These are phyloP conservation scores for Thera britannica DNA, from an alignment of 2,888 invertebrate genomes.

Conservation along the genomic window DNA sequence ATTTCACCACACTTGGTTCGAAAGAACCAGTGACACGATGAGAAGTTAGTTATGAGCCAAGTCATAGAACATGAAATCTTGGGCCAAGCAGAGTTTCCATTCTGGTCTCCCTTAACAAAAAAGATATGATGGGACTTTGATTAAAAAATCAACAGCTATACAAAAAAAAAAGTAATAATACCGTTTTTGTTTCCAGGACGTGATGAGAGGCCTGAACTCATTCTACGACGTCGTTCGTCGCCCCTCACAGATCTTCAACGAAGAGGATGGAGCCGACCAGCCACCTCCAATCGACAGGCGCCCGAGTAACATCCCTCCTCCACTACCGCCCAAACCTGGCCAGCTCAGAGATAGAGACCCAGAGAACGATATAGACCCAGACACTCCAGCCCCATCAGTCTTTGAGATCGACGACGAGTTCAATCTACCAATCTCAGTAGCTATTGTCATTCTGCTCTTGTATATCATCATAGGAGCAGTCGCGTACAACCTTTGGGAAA, in stretches of 20 bases:
- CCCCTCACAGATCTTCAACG: slow-evolving; percentile 87
- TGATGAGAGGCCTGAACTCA: slow-evolving; percentile 92
- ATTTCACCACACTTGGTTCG: no score
- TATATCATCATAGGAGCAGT: slow-evolving; percentile 95
- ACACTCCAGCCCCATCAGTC: slow-evolving; percentile 90
- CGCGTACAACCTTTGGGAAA: slow-evolving; percentile 90
- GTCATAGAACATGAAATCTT: no score
- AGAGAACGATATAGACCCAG: slow-evolving; percentile 85
- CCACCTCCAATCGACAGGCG: slow-evolving; percentile 64
- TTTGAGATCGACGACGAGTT: slow-evolving; percentile 96
- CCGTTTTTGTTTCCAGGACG: slow-evolving; percentile 84
- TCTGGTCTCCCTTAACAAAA: no score
- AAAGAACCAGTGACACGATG: no score
- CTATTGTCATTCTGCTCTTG: slow-evolving; percentile 91
- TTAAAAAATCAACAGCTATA: not conserved
- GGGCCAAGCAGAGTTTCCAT: no score
- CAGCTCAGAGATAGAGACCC: slow-evolving; percentile 53
- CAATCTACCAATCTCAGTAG: slow-evolving; percentile 96
- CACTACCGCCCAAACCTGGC: slow-evolving; percentile 74
- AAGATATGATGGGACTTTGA: no score
- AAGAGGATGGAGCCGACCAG: slow-evolving; percentile 70
- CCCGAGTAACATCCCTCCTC: slow-evolving; percentile 73
- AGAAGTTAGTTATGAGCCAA: no score
- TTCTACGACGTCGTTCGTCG: slow-evolving; percentile 92
- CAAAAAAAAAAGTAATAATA: slow-evolving; percentile 12